phyloP scores from a whole-genome alignment of 1,140 invertebrate species.

The Hycleus cichorii region DNA sequence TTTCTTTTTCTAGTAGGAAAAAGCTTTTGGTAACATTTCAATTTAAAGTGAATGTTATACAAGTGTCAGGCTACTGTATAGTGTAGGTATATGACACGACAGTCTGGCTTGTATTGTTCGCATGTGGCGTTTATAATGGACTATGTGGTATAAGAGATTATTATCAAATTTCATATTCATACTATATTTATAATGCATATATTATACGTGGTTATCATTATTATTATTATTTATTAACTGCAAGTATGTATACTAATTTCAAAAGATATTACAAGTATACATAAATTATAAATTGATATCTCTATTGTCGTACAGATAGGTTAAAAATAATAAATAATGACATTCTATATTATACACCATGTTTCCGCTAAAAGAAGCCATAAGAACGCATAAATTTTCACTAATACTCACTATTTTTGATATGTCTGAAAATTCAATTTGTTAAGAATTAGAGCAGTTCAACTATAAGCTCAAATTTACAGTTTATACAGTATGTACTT shows the following conservation, averaged over 20 bases:
- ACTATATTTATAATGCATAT: not conserved
- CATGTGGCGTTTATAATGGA: constrained; percentile 29
- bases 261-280: not conserved
- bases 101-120: constrained; percentile 33
- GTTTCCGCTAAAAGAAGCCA: too few relatives aligned
- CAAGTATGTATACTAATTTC: not conserved
- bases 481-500: too few relatives aligned
- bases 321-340: too few relatives aligned
- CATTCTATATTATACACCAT: too few relatives aligned
- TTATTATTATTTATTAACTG: not conserved
- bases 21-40: constrained; percentile 32
- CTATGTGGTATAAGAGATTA: not conserved
- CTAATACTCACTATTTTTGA: too few relatives aligned
- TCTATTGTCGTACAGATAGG: too few relatives aligned
- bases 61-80: constrained; percentile 36
- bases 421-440: too few relatives aligned
- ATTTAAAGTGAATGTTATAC: constrained; percentile 34
- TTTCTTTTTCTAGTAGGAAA: constrained; percentile 2
- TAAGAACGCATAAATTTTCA: too few relatives aligned
- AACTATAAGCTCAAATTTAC: too few relatives aligned
- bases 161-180: not conserved
- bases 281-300: too few relatives aligned
- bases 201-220: constrained; percentile 3
- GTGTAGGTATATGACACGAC: constrained; percentile 34
- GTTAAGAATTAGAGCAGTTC: too few relatives aligned